These are phyloP conservation scores for Zaprionus obscuricornis DNA, from an alignment of 2,888 invertebrate species.

Conservation along the genomic window DNA sequence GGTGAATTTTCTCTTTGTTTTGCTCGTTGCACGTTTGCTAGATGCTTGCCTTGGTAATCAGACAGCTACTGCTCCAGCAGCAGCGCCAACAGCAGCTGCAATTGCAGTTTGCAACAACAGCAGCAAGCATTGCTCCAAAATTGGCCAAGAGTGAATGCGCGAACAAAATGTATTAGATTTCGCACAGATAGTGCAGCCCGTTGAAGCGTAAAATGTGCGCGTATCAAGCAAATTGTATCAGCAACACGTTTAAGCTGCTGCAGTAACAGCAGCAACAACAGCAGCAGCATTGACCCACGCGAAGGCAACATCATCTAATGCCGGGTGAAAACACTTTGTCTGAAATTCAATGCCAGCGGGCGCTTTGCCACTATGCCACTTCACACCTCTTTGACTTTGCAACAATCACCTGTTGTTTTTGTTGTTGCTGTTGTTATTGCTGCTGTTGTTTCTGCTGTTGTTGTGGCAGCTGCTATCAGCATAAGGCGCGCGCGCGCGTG, in stretches of 20 bases:
- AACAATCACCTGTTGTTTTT: slow-evolving; percentile 49
- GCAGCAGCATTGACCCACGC: slow-evolving; percentile 63
- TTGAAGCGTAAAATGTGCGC: slow-evolving; percentile 73
- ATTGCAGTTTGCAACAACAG: slow-evolving; percentile 4
- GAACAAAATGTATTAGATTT: slow-evolving; percentile 75
- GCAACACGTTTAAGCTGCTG: slow-evolving; percentile 66
- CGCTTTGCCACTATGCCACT: slow-evolving; percentile 71
- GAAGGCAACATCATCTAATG: slow-evolving; percentile 74
- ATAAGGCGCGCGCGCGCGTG: slow-evolving; percentile 61
- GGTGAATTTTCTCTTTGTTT: slow-evolving; percentile 41
- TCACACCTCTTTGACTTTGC: slow-evolving; percentile 74
- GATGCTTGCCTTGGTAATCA: slow-evolving; percentile 6
- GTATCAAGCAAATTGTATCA: slow-evolving; percentile 75
- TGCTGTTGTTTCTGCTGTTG: slow-evolving; percentile 40
- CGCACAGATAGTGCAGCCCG: slow-evolving; percentile 62
- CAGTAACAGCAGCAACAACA: slow-evolving; percentile 21
- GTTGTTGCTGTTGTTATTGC: slow-evolving; percentile 15
- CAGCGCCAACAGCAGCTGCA: slow-evolving; percentile 18
- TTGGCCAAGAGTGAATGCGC: slow-evolving; percentile 54
- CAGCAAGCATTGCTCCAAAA: slow-evolving; percentile 47
- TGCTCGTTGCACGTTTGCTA: slow-evolving; percentile 22
- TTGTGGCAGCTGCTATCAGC: slow-evolving; percentile 52
- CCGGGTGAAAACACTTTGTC: slow-evolving; percentile 72
- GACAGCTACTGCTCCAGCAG: slow-evolving; percentile 19
- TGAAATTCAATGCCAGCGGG: slow-evolving; percentile 77